Base-by-base conservation (phyloP, 2,797 vertebrate species). In the Rhinatrema bivittatum region DNA sequence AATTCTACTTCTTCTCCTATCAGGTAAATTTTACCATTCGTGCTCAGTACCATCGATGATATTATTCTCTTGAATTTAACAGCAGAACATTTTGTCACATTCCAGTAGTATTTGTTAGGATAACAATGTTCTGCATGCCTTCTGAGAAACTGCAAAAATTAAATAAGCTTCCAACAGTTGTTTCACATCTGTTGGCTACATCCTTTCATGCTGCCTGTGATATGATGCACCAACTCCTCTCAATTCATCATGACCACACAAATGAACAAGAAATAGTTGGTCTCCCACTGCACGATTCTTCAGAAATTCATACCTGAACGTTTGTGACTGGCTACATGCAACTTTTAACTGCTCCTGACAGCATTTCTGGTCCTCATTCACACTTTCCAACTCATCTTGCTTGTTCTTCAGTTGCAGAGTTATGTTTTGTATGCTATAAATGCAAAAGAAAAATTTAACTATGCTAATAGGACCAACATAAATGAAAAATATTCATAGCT, bases 241-340 rank as follows among this genome's bases (percentile, higher is more conserved):
- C 15, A 3, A 14, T 19, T 10, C 12, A 17, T 36, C 39, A 16
- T 20, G 40, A 46, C 36, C 31, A 29, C 45, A 48, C 33, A 50
- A 29, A 25, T 28, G 20, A 50, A 16, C 56, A 46, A n/a, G n/a
- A n/a, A n/a, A n/a, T n/a, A n/a, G n/a, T n/a, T n/a, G n/a, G n/a
- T n/a, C n/a, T n/a, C n/a, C n/a, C n/a, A n/a, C n/a, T n/a, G n/a
- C 39, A 24, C 38, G 5, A 31, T 30, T 14, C 20, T 23, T 21
- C 16, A 25, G 10, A 30, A 29, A 29, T 7, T 45, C 74, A 84
- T 62, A 94, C 91, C 84, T 87, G 50, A 86, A 70, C 31, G 46
- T 39, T 43, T 84, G 66, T 5, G 68, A 53, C 27, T 64, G 68
- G 32, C 50, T 68, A 6, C 54, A 57, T 50, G 84, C 72, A 51